A percentile compares a stretch with the other conserved stretches of the same genome.
phyloP scores from a whole-genome alignment of 2,797 vertebrate species.

The Falco biarmicus region DNA sequence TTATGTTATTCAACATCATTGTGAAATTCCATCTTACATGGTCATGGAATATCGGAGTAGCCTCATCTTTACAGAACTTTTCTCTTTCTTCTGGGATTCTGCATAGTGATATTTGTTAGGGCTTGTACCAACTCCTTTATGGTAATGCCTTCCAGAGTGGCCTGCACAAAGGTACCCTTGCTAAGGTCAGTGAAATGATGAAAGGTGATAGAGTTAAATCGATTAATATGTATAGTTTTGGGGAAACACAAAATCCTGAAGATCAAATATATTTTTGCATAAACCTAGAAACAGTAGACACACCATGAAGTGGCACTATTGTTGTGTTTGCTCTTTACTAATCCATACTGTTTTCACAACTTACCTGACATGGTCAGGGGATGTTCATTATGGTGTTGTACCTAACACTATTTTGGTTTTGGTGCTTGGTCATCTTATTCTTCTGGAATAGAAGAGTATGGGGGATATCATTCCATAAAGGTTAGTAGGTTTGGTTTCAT shows the following conservation, averaged over 20 bases:
- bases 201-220: neutral
- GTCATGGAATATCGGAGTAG: neutral
- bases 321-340: neutral
- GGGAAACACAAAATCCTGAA: neutral
- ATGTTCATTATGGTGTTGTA: neutral
- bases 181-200: neutral
- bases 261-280: neutral
- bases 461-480: neutral
- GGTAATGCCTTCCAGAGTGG: neutral
- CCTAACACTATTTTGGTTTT: neutral
- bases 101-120: neutral
- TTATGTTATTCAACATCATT: neutral
- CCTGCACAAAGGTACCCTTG: neutral
- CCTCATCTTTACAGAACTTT: neutral
- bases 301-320: neutral
- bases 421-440: neutral
- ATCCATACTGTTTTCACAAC: neutral
- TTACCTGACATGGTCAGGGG: neutral
- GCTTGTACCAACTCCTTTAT: neutral
- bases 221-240: neutral
- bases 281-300: neutral
- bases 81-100: neutral
- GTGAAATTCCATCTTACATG: neutral
- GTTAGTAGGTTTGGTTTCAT: neutral
- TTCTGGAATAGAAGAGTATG: neutral